Conservation (phyloP, 2,797 vertebrate genomes). For the Micrastur ruficollis region DNA sequence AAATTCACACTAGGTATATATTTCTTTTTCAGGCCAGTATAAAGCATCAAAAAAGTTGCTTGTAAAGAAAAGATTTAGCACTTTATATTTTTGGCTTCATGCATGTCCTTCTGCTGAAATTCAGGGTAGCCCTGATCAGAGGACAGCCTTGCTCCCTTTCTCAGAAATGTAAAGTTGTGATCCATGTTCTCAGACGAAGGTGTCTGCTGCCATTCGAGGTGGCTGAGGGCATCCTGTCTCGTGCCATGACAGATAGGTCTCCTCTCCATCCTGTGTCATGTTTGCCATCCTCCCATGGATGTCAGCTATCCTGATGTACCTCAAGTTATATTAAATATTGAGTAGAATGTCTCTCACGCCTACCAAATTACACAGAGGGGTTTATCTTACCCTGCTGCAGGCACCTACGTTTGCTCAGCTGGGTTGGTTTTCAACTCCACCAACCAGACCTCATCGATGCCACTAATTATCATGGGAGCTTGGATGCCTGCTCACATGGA, state of each 20-base stretch:
- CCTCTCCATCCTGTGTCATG: not conserved
- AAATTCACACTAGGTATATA: not conserved
- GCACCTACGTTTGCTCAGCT: fast-evolving
- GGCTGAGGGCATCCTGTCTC: not conserved
- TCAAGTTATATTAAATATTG: not conserved
- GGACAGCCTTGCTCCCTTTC: not conserved
- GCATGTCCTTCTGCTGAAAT: not conserved
- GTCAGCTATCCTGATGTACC: not conserved
- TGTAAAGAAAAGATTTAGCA: not conserved
- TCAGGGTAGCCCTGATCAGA: not conserved
- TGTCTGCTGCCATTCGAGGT: not conserved
- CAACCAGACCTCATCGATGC: fast-evolving
- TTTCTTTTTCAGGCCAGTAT: not conserved
- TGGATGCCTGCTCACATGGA: not conserved
- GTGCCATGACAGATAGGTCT: fast-evolving
- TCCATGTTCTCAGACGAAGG: not conserved
- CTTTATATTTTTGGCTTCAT: not conserved
- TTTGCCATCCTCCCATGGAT: not conserved
- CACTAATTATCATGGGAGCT: not conserved
- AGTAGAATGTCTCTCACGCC: not conserved
- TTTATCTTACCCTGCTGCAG: not conserved
- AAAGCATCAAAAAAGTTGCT: not conserved
- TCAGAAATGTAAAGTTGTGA: not conserved
- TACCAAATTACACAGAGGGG: not conserved
- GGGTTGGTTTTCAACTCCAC: not conserved